Evolutionary conservation across 2,797 vertebrate genomes (phyloP), one percentile per base, ranked within the genome.

Genomic region (Pangasius mekongensis): DNA sequence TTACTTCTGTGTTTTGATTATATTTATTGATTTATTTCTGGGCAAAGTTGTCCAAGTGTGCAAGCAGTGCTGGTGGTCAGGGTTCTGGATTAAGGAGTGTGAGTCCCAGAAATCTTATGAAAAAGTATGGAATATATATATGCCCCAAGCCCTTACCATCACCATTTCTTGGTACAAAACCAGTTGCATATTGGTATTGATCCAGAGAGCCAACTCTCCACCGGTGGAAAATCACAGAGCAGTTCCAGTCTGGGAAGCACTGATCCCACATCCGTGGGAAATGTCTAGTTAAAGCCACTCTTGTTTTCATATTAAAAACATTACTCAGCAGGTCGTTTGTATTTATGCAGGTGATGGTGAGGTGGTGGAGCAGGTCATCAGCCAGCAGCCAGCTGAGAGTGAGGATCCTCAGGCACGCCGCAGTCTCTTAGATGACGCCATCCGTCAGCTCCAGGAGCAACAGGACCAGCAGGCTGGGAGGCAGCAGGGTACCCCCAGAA

Each of bases 321-420:
- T 67, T 84, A 36, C 47, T 33, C 47, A 69, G 47, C n/a, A 84
- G 16, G 13, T 52, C 0, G 2, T 14, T 49, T 22, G 58, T 58
- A 20, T 60, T 47, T 33, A 0, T 69, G 76, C 88, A 99, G 99
- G 97, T 95, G 98, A 99, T 36, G 99, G 99, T 3, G 98, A 99
- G 91, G 98, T 99, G 76, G 98, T 99, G 76, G 99, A 99, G 92
- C 99, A 99, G 94, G 97, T 99, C 89, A 99, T 99, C 93, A 98
- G 98, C 90, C 97, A 99, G 85, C 98, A 98, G 91, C 97, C 97
- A 0, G 92, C 95, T 67, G 97, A 99, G 54, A 96, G 95, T 0
- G 97, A 97, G 87, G 97, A 97, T 22, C 93, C 93, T 5, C 24
- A 94, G 3, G 88, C 95, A 43, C 97, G 97, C 14, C 93, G 94